Conservation (phyloP, 2,888 invertebrate species). For the Eupithecia inturbata region DNA sequence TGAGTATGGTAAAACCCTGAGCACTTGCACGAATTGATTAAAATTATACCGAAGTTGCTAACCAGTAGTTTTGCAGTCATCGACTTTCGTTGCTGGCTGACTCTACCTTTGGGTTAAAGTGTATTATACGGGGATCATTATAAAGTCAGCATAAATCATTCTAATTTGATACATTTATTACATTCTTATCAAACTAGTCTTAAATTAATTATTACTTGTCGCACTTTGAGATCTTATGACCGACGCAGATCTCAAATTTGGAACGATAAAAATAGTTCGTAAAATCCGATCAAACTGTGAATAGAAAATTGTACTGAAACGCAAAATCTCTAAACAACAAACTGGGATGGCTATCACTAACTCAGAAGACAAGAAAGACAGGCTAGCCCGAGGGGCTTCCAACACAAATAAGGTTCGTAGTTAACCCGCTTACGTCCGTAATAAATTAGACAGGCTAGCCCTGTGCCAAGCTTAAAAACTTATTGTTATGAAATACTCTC, state of each 20-base stretch:
- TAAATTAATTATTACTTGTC: constrained; percentile 32
- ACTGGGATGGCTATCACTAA: background rate
- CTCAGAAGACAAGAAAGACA: background rate
- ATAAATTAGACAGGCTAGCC: background rate
- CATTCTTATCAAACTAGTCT: constrained; percentile 21
- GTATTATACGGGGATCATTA: background rate
- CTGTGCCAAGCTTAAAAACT: background rate
- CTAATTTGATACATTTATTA: constrained; percentile 30
- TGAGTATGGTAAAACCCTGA: background rate
- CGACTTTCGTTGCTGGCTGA: background rate
- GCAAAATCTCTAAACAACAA: background rate
- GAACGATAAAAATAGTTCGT: background rate
- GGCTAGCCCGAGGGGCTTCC: too few relatives aligned
- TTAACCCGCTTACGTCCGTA: too few relatives aligned
- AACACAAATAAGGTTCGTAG: too few relatives aligned
- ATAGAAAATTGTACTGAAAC: background rate
- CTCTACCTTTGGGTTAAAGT: background rate
- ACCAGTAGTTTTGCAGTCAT: background rate
- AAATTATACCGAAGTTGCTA: background rate
- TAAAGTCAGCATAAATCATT: constrained; percentile 9
- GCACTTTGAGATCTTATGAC: constrained; percentile 37
- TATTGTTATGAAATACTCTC: constrained; percentile 44
- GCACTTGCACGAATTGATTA: background rate
- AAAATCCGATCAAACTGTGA: background rate
- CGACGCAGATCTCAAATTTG: constrained; percentile 1